These are phyloP conservation scores for Semicossyphus pulcher DNA, from an alignment of 2,113 vertebrate species.

Conservation along the genomic window DNA sequence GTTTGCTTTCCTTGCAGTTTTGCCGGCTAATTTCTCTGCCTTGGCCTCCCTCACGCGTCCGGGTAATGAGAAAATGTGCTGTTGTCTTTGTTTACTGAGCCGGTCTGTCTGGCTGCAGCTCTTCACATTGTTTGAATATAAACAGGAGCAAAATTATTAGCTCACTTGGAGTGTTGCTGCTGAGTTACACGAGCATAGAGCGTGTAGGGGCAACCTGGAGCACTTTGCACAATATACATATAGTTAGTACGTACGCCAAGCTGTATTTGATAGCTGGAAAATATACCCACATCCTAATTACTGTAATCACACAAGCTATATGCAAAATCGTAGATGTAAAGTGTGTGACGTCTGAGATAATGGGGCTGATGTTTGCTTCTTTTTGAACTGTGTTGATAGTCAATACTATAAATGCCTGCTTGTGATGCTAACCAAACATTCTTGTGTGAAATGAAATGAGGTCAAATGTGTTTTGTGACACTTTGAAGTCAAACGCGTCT, in stretches of 20 bases:
- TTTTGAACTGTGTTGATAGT: conserved; percentile 46
- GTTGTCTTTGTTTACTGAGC: conserved; percentile 81
- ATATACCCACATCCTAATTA: conserved; percentile 18
- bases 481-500: conserved; percentile 20
- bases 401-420: conserved; percentile 28
- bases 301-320: conserved; percentile 23
- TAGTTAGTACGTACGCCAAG: conserved; percentile 5
- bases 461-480: conserved; percentile 23
- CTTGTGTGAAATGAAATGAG: conserved; percentile 22
- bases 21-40: conserved; percentile 76
- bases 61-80: conserved; percentile 82
- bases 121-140: conserved; percentile 80
- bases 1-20: conserved; percentile 82
- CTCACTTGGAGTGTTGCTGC: conserved; percentile 69
- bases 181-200: conserved; percentile 55
- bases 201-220: conserved; percentile 27
- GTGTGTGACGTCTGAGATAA: conserved; percentile 28
- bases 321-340: conserved; percentile 7
- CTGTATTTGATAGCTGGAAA: conserved; percentile 18
- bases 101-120: conserved; percentile 70
- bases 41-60: conserved; percentile 73
- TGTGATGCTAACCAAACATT: conserved; percentile 20
- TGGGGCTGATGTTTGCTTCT: conserved; percentile 21
- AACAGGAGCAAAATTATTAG: conserved; percentile 76
- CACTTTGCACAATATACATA: conserved; percentile 24